These are phyloP conservation scores for Lycodopsis pacificus DNA, from an alignment of 2,797 vertebrate genomes.

Conservation along the genomic window DNA sequence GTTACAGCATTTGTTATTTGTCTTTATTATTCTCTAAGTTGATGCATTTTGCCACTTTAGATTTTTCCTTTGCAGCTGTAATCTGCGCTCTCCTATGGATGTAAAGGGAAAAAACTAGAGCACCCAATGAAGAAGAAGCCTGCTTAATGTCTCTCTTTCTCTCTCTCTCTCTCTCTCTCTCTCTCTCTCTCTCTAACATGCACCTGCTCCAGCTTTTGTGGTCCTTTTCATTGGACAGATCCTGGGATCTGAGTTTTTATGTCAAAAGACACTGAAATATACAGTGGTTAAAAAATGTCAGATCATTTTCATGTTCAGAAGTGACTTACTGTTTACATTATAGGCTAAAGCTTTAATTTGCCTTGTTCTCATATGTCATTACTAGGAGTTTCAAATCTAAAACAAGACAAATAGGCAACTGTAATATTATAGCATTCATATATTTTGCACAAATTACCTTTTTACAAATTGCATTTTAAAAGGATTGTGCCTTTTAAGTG, in stretches of 20 bases:
- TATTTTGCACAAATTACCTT: conserved; percentile 52
- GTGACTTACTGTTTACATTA: conserved; percentile 49
- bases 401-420: conserved; percentile 14
- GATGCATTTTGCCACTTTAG: conserved; percentile 47
- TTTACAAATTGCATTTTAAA: conserved; percentile 3
- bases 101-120: conserved; percentile 42
- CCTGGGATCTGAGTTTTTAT: conserved; percentile 24
- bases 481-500: conserved; percentile 69
- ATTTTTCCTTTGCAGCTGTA: conserved; percentile 49
- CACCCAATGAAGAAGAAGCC: conserved; percentile 35
- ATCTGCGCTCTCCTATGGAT: conserved; percentile 45
- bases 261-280: conserved; percentile 16
- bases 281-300: background rate
- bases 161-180: background rate
- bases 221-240: conserved; percentile 14
- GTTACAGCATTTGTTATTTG: conserved; percentile 23
- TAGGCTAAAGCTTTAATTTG: conserved; percentile 35
- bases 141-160: background rate
- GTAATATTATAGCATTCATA: conserved; percentile 33
- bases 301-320: conserved; percentile 17
- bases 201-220: background rate
- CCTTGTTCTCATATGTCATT: conserved; percentile 23
- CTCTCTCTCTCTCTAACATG: background rate
- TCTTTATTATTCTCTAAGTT: conserved; percentile 42
- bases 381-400: conserved; percentile 11